Evolutionary conservation across 2,797 vertebrate genomes (phyloP).

Genomic region (Gymnodraco acuticeps): DNA sequence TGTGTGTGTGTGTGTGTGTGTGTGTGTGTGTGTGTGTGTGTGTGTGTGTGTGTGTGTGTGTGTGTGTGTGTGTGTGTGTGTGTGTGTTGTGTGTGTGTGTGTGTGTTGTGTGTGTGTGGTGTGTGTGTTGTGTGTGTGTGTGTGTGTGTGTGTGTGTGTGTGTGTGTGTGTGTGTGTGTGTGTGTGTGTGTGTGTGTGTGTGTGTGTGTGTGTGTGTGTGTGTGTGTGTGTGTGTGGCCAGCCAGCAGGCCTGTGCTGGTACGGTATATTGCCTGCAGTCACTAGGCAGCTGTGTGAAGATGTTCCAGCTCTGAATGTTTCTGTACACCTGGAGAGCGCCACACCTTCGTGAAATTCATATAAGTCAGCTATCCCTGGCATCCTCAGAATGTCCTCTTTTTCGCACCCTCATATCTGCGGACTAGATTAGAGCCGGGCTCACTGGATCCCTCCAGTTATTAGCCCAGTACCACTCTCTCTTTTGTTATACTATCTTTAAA

Average conservation of each 20-base stretch:
- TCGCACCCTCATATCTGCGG: constrained; percentile 61
- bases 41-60: constrained; percentile 26
- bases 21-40: constrained; percentile 56
- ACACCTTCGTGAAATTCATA: constrained; percentile 87
- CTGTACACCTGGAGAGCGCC: constrained; percentile 87
- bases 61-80: no score
- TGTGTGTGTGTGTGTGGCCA: constrained; percentile 66
- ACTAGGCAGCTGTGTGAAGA: constrained; percentile 87
- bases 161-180: constrained; percentile 12
- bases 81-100: constrained; percentile 20
- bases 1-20: no score
- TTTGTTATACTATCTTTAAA: constrained; percentile 65
- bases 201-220: constrained; percentile 43
- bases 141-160: constrained; percentile 10
- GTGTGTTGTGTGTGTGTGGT: constrained; percentile 57
- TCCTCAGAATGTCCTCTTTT: constrained; percentile 78
- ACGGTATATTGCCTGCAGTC: constrained; percentile 79
- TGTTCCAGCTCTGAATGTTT: constrained; percentile 80
- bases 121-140: neutral
- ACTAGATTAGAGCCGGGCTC: constrained; percentile 73
- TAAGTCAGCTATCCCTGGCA: constrained; percentile 82
- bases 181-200: constrained; percentile 37
- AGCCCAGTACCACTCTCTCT: constrained; percentile 56
- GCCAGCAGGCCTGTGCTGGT: constrained; percentile 86
- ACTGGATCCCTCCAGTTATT: constrained; percentile 75